phyloP scores from a whole-genome alignment of 2,113 vertebrate genomes.

The Carassius gibelio region DNA sequence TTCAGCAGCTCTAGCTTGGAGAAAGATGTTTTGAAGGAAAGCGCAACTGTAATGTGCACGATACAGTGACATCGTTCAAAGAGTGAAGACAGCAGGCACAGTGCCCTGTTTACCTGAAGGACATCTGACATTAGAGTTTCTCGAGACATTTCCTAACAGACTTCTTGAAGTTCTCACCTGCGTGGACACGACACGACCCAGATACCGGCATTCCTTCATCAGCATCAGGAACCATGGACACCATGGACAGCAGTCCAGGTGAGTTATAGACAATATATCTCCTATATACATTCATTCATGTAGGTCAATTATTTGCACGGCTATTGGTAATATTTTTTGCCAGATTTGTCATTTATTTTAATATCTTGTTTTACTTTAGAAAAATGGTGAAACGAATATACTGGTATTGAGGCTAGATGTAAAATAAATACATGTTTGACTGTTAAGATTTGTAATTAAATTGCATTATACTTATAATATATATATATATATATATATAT shows the following conservation, averaged over 20 bases:
- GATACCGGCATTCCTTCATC: conserved; percentile 16
- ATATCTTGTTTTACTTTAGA: not conserved
- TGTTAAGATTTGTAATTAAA: no score
- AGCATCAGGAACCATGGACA: conserved; percentile 35
- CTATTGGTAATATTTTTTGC: not conserved
- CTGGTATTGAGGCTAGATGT: not conserved
- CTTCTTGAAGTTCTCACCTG: not conserved
- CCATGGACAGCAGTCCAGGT: conserved; percentile 79
- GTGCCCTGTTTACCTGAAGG: conserved; percentile 36
- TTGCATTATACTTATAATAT: no score
- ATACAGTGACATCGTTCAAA: conserved; percentile 19
- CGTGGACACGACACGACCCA: not conserved
- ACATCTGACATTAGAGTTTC: not conserved
- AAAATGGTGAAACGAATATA: not conserved
- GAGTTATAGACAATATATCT: conserved; percentile 49
- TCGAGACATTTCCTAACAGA: not conserved
- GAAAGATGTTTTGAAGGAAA: conserved; percentile 19
- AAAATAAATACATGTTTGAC: not conserved
- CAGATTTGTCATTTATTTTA: not conserved
- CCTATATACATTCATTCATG: no score
- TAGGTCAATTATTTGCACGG: not conserved
- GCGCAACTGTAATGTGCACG: not conserved
- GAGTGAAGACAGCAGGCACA: conserved; percentile 1
- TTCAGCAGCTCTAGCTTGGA: conserved; percentile 61
- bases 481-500: no score